Base-by-base conservation (phyloP, 2,888 invertebrate species). In the Alcis repandata region DNA sequence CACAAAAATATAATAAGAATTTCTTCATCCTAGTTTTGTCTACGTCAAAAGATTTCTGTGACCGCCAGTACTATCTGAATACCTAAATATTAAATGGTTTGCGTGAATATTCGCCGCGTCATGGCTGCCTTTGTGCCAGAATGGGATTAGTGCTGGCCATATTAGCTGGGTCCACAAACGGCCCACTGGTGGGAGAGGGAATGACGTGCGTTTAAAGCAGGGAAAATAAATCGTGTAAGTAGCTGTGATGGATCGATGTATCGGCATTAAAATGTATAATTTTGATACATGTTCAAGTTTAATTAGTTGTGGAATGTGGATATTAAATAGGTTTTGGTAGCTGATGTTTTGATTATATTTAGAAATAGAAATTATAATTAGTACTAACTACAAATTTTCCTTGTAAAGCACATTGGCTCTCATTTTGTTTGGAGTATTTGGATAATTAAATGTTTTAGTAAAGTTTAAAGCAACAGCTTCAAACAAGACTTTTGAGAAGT, bases 11-110 rank as follows among this genome's bases (percentile, higher is more conserved):
- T n/a, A n/a, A n/a, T 27, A 27, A 27, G 27, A 6, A 27, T 27
- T 27, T 38, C n/a, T 38, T n/a, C 38, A 38, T 38, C 6, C 38
- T n/a, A 13, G 38, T 38, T 13, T 38, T 38, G 6, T 2, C n/a
- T n/a, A 38, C n/a, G n/a, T n/a, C n/a, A 52, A 59, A 74, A 51
- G 52, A 62, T 46, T 19, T 67, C 63, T 84, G 78, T 71, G 53
- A 75, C 57, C 81, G 80, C 61, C 81, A 77, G 88, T 89, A 90
- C 88, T 9, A 74, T 88, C 82, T 84, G 82, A 89, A 91, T 90
- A 92, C 89, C 90, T 90, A 90, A 92, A 91, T 90, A 91, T 91
- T 87, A 91, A 92, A 91, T 89, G 90, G 90, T 89, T 91, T 79
- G 89, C 87, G 85, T 88, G 83, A 82, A 88, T 85, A 88, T 88